A percentile compares a stretch with the other conserved stretches of the same genome.
phyloP scores from a whole-genome alignment of 2,888 invertebrate genomes.

The Dermolepida albohirtum region DNA sequence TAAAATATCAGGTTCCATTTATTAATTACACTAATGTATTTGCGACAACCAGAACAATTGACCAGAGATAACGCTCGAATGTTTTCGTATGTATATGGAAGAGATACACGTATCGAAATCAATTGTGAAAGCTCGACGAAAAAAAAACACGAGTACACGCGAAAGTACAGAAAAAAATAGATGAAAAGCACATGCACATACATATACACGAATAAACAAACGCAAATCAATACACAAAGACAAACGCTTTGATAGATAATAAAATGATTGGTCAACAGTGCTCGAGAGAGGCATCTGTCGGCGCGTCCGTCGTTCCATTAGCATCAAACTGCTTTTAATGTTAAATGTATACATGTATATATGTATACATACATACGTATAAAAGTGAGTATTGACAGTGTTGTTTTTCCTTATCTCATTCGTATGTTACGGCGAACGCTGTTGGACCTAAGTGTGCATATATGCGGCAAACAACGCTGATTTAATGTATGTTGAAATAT shows the following conservation, averaged over 20 bases:
- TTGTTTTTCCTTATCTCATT: constrained; percentile 57
- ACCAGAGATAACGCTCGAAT: constrained; percentile 23
- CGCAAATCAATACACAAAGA: constrained; percentile 32
- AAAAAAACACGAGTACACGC: constrained; percentile 9
- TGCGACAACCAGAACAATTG: constrained; percentile 28
- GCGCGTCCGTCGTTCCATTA: constrained; percentile 55
- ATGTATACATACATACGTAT: constrained; percentile 9
- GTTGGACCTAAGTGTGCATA: constrained; percentile 34
- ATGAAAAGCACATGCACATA: constrained; percentile 29
- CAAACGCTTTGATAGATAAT: constrained; percentile 35
- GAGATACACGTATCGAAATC: constrained; percentile 12
- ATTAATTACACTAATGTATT: constrained; percentile 42
- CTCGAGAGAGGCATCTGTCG: constrained; percentile 52
- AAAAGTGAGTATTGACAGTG: constrained; percentile 55
- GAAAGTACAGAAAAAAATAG: constrained; percentile 14
- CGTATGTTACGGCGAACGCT: constrained; percentile 53
- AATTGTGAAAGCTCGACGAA: constrained; percentile 9
- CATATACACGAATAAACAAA: constrained; percentile 34
- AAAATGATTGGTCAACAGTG: constrained; percentile 39
- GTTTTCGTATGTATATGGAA: constrained; percentile 7
- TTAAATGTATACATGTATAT: constrained; percentile 45
- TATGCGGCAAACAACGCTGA: constrained; percentile 49
- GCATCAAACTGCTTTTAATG: constrained; percentile 60
- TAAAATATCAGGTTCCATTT: constrained; percentile 27
- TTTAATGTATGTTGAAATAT: constrained; percentile 53